Evolutionary conservation across 2,888 invertebrate genomes (phyloP).

Genomic region (Tineola bisselliella): DNA sequence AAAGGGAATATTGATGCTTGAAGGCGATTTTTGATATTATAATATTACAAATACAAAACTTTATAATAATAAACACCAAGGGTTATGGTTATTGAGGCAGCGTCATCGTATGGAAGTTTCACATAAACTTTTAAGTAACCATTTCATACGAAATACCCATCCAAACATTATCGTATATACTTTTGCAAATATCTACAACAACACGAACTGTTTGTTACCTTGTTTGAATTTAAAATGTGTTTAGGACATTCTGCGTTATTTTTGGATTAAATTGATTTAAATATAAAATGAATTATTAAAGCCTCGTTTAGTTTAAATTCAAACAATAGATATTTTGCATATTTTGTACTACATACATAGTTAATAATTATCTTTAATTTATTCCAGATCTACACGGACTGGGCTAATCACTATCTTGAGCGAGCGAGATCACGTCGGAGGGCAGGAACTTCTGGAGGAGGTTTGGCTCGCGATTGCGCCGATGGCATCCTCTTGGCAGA

Average conservation of each 20-base stretch:
- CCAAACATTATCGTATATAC: neutral
- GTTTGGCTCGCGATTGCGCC: conserved; percentile 89
- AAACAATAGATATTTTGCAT: too few relatives aligned
- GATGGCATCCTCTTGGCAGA: conserved; percentile 93
- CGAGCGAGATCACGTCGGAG: conserved; percentile 87
- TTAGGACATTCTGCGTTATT: too few relatives aligned
- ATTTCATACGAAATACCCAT: conserved; percentile 2
- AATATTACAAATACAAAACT: neutral
- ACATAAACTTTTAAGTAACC: conserved; percentile 1
- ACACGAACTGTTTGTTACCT: neutral
- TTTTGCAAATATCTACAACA: conserved; percentile 6
- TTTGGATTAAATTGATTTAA: neutral
- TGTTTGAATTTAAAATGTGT: neutral
- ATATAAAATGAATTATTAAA: too few relatives aligned
- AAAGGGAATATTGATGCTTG: neutral
- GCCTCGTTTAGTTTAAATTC: too few relatives aligned
- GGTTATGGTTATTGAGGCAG: neutral
- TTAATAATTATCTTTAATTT: too few relatives aligned
- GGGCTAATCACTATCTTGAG: conserved; percentile 98
- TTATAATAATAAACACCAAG: neutral
- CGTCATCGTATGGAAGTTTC: neutral
- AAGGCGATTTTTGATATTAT: neutral
- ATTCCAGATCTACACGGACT: conserved; percentile 93
- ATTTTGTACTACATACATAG: too few relatives aligned
- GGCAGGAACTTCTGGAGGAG: conserved; percentile 72